These are phyloP conservation scores for Sciurus niger DNA, from an alignment of 2,113 vertebrate species.

Conservation along the genomic window DNA sequence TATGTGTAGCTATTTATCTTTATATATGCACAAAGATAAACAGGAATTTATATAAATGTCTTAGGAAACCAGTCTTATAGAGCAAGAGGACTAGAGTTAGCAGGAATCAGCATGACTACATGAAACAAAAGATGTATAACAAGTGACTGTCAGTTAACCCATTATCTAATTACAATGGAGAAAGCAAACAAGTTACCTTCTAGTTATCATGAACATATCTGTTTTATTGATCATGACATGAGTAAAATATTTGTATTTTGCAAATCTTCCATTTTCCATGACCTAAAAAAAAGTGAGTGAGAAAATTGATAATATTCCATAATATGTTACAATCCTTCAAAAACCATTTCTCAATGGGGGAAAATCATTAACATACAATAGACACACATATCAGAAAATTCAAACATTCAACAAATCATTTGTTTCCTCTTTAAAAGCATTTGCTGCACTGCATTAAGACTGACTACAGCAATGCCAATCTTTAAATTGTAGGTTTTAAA, in stretches of 20 bases:
- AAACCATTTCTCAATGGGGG: slow-evolving; percentile 11
- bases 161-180: slow-evolving; percentile 13
- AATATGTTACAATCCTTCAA: slow-evolving; percentile 40
- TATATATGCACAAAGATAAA: not conserved
- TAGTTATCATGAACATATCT: slow-evolving; percentile 98
- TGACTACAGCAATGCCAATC: not conserved
- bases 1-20: not conserved
- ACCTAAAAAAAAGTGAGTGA: slow-evolving; percentile 89
- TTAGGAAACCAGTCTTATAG: not conserved
- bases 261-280: slow-evolving; percentile 99
- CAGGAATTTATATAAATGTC: not conserved
- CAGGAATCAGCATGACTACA: not conserved
- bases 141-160: not conserved
- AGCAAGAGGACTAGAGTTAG: not conserved
- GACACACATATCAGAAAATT: not conserved
- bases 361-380: slow-evolving; percentile 53
- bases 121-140: not conserved
- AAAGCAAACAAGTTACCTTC: slow-evolving; percentile 91
- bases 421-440: slow-evolving; percentile 44
- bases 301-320: slow-evolving; percentile 72
- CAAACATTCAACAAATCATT: slow-evolving; percentile 58
- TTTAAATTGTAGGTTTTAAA: slow-evolving; percentile 49
- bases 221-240: slow-evolving; percentile 98
- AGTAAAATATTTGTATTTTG: slow-evolving; percentile 97
- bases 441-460: slow-evolving; percentile 12